Conservation (phyloP, 2,113 vertebrate genomes). For the Myrmecophaga tridactyla region DNA sequence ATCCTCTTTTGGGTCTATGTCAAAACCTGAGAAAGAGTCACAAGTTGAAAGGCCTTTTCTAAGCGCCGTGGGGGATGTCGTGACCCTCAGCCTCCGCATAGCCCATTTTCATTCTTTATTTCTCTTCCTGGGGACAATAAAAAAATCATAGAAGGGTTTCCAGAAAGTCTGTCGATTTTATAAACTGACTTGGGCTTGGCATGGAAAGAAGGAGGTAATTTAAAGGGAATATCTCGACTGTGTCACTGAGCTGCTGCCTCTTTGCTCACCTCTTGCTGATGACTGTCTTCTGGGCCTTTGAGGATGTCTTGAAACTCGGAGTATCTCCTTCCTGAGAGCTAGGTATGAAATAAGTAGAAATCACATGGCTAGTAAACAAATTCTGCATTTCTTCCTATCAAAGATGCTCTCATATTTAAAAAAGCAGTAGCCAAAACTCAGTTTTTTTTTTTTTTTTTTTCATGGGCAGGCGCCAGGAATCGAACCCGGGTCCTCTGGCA, state of each 20-base stretch:
- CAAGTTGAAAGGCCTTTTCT: background rate
- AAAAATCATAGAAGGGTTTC: background rate
- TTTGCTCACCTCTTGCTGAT: background rate
- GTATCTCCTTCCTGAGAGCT: background rate
- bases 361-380: background rate
- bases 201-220: background rate
- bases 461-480: too few relatives aligned
- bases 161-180: background rate
- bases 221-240: background rate
- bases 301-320: background rate
- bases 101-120: background rate
- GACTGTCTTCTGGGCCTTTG: background rate
- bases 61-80: background rate
- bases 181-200: too few relatives aligned
- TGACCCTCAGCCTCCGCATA: background rate
- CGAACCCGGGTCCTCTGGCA: too few relatives aligned
- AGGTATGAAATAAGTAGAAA: background rate
- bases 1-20: background rate
- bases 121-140: background rate
- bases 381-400: background rate
- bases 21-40: background rate
- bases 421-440: background rate
- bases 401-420: background rate
- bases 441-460: too few relatives aligned
- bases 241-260: background rate